Conservation (phyloP, 2,797 vertebrate species). For the Monodelphis domestica region DNA sequence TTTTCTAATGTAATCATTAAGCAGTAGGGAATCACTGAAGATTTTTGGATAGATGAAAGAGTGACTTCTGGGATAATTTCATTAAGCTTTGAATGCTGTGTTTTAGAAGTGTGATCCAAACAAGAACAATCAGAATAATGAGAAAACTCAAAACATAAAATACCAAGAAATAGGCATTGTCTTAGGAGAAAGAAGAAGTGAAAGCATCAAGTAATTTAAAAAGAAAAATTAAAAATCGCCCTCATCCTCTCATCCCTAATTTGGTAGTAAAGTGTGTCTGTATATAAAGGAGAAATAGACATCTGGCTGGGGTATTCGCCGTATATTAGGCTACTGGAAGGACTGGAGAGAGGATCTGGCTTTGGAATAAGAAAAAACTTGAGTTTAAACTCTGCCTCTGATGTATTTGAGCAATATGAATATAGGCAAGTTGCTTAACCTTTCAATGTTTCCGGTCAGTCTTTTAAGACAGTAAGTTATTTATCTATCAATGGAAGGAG, state of each 20-base stretch:
- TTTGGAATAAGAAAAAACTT: not conserved
- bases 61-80: not conserved
- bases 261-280: not conserved
- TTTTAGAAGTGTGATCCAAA: not conserved
- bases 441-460: not conserved
- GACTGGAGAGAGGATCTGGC: not conserved
- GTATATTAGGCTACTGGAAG: not conserved
- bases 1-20: not conserved
- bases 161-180: not conserved
- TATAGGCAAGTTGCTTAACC: not conserved
- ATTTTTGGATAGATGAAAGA: not conserved
- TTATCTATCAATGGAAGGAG: not conserved
- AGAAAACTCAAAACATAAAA: not conserved
- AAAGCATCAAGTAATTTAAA: not conserved
- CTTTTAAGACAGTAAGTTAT: not conserved
- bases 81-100: not conserved
- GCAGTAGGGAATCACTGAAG: not conserved
- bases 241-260: no score
- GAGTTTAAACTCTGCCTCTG: not conserved
- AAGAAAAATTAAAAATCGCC: not conserved
- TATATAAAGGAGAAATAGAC: not conserved
- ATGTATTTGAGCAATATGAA: not conserved
- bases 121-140: not conserved
- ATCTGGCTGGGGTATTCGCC: not conserved
- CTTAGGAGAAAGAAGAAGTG: no score